Conservation (phyloP, 2,113 vertebrate species). For the Protomyctophum bolini region DNA sequence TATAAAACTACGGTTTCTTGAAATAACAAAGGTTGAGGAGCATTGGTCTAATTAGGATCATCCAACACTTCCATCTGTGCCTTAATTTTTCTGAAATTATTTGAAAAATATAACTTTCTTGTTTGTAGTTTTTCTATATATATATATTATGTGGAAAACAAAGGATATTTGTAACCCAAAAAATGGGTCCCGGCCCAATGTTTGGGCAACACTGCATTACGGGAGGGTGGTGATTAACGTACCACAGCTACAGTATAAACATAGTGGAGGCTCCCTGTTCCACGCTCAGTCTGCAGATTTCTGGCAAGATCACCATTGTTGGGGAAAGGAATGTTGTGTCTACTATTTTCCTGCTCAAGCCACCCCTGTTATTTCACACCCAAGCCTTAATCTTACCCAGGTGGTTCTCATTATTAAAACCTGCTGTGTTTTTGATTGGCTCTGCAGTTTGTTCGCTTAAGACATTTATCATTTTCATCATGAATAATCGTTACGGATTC, state of each 20-base stretch:
- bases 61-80: constrained; percentile 55
- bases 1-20: too few relatives aligned
- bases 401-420: constrained; percentile 80
- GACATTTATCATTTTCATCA: constrained; percentile 78
- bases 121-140: too few relatives aligned
- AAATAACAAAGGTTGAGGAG: too few relatives aligned
- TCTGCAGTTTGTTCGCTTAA: constrained; percentile 72
- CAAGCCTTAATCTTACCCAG: constrained; percentile 80
- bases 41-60: constrained; percentile 32
- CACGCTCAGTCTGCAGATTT: constrained; percentile 75
- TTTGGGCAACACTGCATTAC: constrained; percentile 49
- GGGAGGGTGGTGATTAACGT: constrained; percentile 76
- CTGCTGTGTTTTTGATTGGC: constrained; percentile 80
- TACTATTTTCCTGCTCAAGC: constrained; percentile 80
- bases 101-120: too few relatives aligned
- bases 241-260: constrained; percentile 76
- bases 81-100: constrained; percentile 18
- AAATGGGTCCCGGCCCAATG: too few relatives aligned
- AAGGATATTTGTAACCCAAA: too few relatives aligned
- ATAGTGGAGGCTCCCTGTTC: constrained; percentile 73
- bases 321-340: constrained; percentile 80
- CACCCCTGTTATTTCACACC: constrained; percentile 81
- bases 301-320: constrained; percentile 80
- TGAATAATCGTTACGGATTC: constrained; percentile 75
- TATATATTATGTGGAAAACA: too few relatives aligned